phyloP scores from a whole-genome alignment of 2,888 invertebrate species.

The Invenusta paracnida region DNA sequence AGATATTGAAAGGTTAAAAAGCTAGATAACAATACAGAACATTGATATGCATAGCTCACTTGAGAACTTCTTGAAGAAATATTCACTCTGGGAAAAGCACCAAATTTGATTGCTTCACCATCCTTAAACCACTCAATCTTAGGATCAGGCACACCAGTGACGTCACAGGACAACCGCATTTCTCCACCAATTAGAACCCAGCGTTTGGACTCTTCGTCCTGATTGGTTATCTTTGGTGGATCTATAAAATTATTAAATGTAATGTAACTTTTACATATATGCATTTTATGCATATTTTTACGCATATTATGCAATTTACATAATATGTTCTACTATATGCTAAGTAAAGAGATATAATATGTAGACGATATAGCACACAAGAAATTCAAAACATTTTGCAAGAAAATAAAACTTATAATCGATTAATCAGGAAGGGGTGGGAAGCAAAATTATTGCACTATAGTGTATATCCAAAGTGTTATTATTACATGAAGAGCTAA shows the following conservation, averaged over 20 bases:
- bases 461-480: too few species aligned
- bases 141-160: slow-evolving; percentile 52
- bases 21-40: not conserved
- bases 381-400: too few species aligned
- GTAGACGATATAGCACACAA: too few species aligned
- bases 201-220: not conserved
- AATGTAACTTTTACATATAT: too few species aligned
- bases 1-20: not conserved
- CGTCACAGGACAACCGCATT: slow-evolving; percentile 52
- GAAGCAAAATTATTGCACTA: too few species aligned
- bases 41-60: not conserved
- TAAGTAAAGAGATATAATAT: too few species aligned
- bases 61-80: slow-evolving; percentile 4
- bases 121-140: slow-evolving; percentile 51
- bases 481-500: too few species aligned
- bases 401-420: too few species aligned
- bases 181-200: slow-evolving; percentile 48
- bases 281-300: too few species aligned
- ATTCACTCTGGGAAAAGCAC: not conserved
- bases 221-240: slow-evolving; percentile 29
- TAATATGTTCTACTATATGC: too few species aligned
- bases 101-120: slow-evolving; percentile 40
- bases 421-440: too few species aligned
- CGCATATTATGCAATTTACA: too few species aligned
- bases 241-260: slow-evolving; percentile 32